A percentile compares a stretch with the other conserved stretches of the same genome.
These are phyloP conservation scores for Nibea coibor DNA, from an alignment of 2,113 vertebrate genomes.

Conservation along the genomic window DNA sequence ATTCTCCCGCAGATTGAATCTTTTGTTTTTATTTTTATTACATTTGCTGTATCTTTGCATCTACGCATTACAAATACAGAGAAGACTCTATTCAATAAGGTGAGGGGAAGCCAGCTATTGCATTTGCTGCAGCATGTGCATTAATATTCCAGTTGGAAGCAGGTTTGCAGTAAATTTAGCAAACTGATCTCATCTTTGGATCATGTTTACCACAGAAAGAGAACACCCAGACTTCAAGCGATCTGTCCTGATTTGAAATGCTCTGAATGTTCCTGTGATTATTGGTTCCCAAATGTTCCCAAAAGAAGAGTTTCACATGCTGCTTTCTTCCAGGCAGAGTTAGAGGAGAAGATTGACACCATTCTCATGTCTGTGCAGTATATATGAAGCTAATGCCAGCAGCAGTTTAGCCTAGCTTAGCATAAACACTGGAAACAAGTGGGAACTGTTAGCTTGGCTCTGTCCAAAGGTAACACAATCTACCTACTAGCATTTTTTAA, in stretches of 20 bases:
- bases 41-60: not conserved
- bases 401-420: not conserved
- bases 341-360: not conserved
- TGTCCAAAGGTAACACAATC: not conserved
- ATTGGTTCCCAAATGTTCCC: not conserved
- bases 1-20: not conserved
- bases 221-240: not conserved
- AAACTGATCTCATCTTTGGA: no score
- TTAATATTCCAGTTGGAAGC: not conserved
- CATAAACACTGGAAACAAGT: not conserved
- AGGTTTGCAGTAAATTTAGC: not conserved
- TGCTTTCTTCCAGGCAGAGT: not conserved
- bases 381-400: not conserved
- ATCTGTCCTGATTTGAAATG: not conserved
- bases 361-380: not conserved
- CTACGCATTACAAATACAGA: not conserved
- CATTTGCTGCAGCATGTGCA: constrained; percentile 4
- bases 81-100: no score
- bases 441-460: not conserved
- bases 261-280: not conserved
- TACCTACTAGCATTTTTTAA: not conserved
- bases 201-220: not conserved
- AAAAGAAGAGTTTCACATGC: not conserved
- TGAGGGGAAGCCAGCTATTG: not conserved
- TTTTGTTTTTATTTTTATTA: not conserved